A percentile compares a stretch with the other conserved stretches of the same genome.
Conservation (phyloP, 2,888 invertebrate genomes). For the Chrysomela aeneicollis region DNA sequence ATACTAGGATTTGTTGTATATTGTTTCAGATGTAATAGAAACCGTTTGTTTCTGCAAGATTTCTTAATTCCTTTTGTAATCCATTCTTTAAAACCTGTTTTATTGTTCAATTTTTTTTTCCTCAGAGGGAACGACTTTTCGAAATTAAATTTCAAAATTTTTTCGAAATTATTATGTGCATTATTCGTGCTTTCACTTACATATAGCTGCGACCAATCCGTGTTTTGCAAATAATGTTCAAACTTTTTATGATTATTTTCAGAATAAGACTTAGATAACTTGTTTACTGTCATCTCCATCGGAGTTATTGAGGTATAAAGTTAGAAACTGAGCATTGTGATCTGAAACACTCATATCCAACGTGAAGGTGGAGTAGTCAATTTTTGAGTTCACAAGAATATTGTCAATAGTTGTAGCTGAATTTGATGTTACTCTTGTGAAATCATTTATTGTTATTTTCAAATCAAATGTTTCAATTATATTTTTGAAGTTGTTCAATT, state of each 20-base stretch:
- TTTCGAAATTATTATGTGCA: neutral
- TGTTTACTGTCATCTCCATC: neutral
- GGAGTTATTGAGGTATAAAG: neutral
- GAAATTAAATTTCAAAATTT: neutral
- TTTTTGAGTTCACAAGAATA: neutral
- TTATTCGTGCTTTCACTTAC: neutral
- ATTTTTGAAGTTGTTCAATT: neutral
- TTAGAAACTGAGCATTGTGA: neutral
- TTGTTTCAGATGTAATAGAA: neutral
- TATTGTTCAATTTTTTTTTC: neutral
- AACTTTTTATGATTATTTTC: neutral
- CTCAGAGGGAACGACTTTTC: neutral
- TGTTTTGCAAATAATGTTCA: neutral
- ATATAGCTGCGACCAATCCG: conserved; percentile 1
- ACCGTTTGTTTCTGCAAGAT: neutral
- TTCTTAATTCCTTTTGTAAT: too few species aligned
- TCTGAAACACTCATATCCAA: too few species aligned
- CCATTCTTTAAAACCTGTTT: too few species aligned
- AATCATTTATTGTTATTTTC: neutral
- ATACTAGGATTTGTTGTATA: neutral
- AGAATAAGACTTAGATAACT: neutral
- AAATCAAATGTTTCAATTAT: neutral
- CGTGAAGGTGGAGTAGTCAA: too few species aligned
- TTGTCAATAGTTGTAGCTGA: neutral
- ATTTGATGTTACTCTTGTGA: neutral